Base-by-base conservation (phyloP, 1,140 invertebrate genomes). In the Drosophila murphyi region DNA sequence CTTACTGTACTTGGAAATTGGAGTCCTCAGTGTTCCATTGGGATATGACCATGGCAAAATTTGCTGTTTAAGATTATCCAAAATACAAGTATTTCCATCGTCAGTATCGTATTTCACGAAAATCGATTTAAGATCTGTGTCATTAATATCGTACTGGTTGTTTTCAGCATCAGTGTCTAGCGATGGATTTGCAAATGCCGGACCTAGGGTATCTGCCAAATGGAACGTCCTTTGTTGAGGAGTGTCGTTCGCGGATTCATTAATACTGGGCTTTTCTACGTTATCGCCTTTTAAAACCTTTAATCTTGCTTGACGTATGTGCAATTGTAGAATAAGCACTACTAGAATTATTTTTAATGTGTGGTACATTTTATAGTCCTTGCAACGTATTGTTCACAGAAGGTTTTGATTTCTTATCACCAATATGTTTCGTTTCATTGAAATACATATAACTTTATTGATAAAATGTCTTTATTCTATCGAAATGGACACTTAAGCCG, bases 11-110 rank as follows among this genome's bases (percentile, higher is more conserved):
- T 63, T 72, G 2, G 54, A 32, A 34, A n/a, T 54, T 20, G 5
- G 1, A 2, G 35, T 48, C 41, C 35, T 83, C 0, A 88, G 72
- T 55, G 86, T 81, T 10, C 85, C 85, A 76, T 88, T 88, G 3
- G 64, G 59, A 71, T 45, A 64, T 29, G 68, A 48, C 85, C 85
- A 88, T 75, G 71, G 85, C 3, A 88, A 39, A 3, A 88, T 62
- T n/a, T 89, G 85, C 3, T 85, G 80, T 28, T 88, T 88, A 5
- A 88, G 68, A 5, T 55, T 50, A 37, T 88, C 85, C 72, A 88
- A 47, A n/a, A 88, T 71, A 47, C 85, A 88, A 3, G 45, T 78
- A 56, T 88, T 85, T 0, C 85, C 85, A 50, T 89, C 78, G 50
- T 81, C 80, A 5, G 78, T 76, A 12, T 78, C 71, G 31, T 89